Evolutionary conservation across 2,888 invertebrate genomes (phyloP), one percentile per base, ranked within the genome.

Genomic region (Kryphioiulus occultus): DNA sequence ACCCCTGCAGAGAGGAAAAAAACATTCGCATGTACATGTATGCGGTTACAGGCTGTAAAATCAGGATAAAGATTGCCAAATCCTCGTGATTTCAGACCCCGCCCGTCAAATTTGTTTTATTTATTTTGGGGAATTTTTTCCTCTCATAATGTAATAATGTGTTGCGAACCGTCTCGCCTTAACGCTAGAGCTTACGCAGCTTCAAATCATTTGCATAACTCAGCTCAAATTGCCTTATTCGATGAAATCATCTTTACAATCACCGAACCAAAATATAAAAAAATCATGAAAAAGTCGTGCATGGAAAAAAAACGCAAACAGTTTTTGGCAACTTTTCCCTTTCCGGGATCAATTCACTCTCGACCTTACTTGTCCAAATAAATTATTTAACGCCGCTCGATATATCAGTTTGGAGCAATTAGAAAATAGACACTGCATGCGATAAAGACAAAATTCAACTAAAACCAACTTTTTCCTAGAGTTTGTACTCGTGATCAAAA

Each of bases 301-400:
- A n/a, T n/a, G n/a, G n/a, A 59, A 15, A 47, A 2, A 47, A 15
- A 15, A 47, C 17, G 17, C 2, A 47, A 15, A 47, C 7, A 59
- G 19, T 17, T 59, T 59, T 59, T 59, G 19, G 53, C 53, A 59
- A n/a, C n/a, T n/a, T 59, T 59, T 59, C n/a, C 53, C n/a, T 59
- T 59, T 59, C 53, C 53, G 53, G 53, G 53, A 59, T 59, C 53
- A 59, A n/a, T 59, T 59, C 53, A n/a, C 53, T 19, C 53, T n/a
- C 53, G 53, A 59, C 53, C 53, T 59, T 59, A 59, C 53, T 59
- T 59, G n/a, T 59, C 53, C 53, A 59, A n/a, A 59, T 59, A 59
- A 59, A 59, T 59, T 59, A 59, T n/a, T 59, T n/a, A n/a, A 59
- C n/a, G 53, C 53, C 53, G 53, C n/a, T 59, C n/a, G n/a, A 59